These are phyloP conservation scores for Epinotia bilunana DNA, from an alignment of 2,888 invertebrate species.

Conservation along the genomic window DNA sequence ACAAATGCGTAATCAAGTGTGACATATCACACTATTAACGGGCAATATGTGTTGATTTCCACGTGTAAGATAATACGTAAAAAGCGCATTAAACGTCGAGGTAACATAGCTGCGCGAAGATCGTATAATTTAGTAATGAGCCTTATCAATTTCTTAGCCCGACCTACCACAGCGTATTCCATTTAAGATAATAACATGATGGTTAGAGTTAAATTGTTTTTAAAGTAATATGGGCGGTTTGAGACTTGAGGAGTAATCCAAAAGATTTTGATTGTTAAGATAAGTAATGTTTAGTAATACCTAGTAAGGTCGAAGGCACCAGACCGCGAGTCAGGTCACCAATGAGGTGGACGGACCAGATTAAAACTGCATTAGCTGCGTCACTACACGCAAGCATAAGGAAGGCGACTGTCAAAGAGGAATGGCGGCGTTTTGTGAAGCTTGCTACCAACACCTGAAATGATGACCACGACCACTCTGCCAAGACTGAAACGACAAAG, in stretches of 20 bases:
- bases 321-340: too few relatives aligned
- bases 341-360: too few relatives aligned
- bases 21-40: slow-evolving; percentile 39
- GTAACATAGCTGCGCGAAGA: slow-evolving; percentile 41
- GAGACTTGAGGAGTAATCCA: background rate
- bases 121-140: slow-evolving; percentile 42
- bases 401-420: too few relatives aligned
- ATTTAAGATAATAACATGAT: slow-evolving; percentile 9
- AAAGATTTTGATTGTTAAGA: background rate
- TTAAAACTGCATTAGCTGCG: too few relatives aligned
- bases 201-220: slow-evolving; percentile 19
- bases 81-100: slow-evolving; percentile 25
- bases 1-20: slow-evolving; percentile 40
- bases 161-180: slow-evolving; percentile 40
- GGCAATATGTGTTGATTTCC: slow-evolving; percentile 32
- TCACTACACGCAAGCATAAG: too few relatives aligned
- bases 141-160: slow-evolving; percentile 35
- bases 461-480: too few relatives aligned
- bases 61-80: slow-evolving; percentile 35
- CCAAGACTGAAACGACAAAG: too few relatives aligned
- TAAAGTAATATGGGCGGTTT: slow-evolving; percentile 5
- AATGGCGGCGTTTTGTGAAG: too few relatives aligned
- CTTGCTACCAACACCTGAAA: too few relatives aligned
- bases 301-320: too few relatives aligned
- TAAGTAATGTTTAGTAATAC: background rate